Base-by-base conservation (phyloP, 2,113 vertebrate species). In the Lutjanus erythropterus region DNA sequence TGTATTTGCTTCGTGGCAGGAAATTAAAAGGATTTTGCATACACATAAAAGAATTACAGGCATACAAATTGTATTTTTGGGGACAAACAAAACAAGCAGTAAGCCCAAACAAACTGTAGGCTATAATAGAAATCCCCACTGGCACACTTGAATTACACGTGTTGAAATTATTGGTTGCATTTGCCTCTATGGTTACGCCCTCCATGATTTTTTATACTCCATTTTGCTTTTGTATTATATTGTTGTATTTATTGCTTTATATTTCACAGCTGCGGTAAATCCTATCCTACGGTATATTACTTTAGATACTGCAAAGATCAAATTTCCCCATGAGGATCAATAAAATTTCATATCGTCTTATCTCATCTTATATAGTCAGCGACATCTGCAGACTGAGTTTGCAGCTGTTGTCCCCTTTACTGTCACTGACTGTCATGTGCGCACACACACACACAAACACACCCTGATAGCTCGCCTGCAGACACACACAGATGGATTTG, bases 281-380 rank as follows among this genome's bases (percentile, higher is more conserved):
- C 29, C 9, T 16, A 19, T 42, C 56, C 18, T 41, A 39, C 7
- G n/a, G 18, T 37, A 39, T 50, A 52, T 50, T 75, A 81, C 39
- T 49, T 70, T 58, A 46, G 49, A 62, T 58, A 29, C 18, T 27
- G 44, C 49, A 68, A 68, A 74, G 52, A 66, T 25, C 33, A n/a
- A 37, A 19, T 64, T 58, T 62, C 75, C 50, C 52, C 44, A 33
- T n/a, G 31, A 67, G 73, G 71, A 86, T 79, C 81, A 49, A 88
- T 71, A 82, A 35, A 60, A 23, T 72, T 49, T 66, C 41, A 73
- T 75, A 46, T 56, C 33, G 53, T 78, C 62, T 62, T 15, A 47
- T 66, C 52, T 78, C 39, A 70, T 85, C 42, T 47, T 70, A 70
- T 56, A 81, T 46, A 69, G 65, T 69, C 65, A 58, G 59, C 9